Evolutionary conservation across 2,888 invertebrate genomes (phyloP).

Genomic region (Nematopogon swammerdamellus): DNA sequence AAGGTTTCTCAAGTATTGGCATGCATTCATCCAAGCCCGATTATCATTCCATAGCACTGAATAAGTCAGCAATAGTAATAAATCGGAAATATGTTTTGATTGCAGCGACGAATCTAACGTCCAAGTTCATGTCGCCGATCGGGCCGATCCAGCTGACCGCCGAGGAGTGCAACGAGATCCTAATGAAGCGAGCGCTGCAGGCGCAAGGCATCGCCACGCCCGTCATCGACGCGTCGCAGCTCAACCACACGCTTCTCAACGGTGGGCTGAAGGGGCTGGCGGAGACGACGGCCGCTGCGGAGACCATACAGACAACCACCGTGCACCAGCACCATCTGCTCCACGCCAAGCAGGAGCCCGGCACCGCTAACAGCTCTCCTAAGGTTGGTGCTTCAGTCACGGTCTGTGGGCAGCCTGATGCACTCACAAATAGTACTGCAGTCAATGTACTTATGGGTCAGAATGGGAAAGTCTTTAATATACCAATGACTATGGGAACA

Average conservation of each 20-base stretch:
- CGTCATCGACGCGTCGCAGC: slow-evolving; percentile 45
- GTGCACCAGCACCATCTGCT: slow-evolving; percentile 44
- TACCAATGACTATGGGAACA: too few relatives aligned
- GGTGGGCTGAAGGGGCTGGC: slow-evolving; percentile 39
- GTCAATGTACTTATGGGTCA: too few relatives aligned
- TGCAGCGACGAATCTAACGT: slow-evolving; percentile 40
- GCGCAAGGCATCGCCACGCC: slow-evolving; percentile 55
- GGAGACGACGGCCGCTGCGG: slow-evolving; percentile 32
- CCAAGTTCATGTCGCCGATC: slow-evolving; percentile 67
- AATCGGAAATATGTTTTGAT: too few relatives aligned
- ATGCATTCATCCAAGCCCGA: too few relatives aligned
- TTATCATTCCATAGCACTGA: too few relatives aligned
- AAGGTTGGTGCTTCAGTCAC: slow-evolving; percentile 45
- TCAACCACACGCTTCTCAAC: slow-evolving; percentile 42
- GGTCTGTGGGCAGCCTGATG: too few relatives aligned
- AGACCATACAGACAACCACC: slow-evolving; percentile 31
- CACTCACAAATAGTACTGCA: too few relatives aligned
- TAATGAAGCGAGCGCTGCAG: slow-evolving; percentile 72
- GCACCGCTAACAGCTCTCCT: slow-evolving; percentile 55
- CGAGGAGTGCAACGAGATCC: slow-evolving; percentile 75
- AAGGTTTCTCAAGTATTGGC: too few relatives aligned
- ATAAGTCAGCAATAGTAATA: too few relatives aligned
- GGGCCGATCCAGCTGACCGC: slow-evolving; percentile 71
- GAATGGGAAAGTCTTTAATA: too few relatives aligned
- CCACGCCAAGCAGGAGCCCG: slow-evolving; percentile 58